Conservation (phyloP, 2,888 invertebrate genomes). For the Sipha maydis region DNA sequence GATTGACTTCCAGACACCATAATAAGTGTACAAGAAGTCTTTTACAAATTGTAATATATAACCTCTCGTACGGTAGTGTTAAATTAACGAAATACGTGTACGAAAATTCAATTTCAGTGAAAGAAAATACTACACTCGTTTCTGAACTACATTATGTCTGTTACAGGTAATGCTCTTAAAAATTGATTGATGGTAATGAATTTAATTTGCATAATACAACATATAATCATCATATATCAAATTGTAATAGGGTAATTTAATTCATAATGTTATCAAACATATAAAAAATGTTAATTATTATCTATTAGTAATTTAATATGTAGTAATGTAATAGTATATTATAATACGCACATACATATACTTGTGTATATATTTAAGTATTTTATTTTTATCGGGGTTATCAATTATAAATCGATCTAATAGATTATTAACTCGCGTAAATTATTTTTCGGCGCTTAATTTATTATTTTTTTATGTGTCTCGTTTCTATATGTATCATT, state of each 20-base stretch:
- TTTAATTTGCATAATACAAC: conserved; percentile 20
- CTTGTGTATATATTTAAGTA: neutral
- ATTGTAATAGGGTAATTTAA: neutral
- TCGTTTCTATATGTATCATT: neutral
- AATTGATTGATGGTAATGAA: neutral
- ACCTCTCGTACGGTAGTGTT: too few species aligned
- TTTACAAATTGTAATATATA: neutral
- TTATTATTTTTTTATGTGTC: neutral
- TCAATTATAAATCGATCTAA: conserved; percentile 14
- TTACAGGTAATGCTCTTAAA: neutral
- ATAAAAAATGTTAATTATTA: conserved; percentile 1
- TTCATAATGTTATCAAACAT: neutral
- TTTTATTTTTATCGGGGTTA: neutral
- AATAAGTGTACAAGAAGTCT: too few species aligned
- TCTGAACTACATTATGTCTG: too few species aligned
- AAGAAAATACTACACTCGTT: neutral
- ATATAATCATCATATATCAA: neutral
- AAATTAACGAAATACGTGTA: neutral
- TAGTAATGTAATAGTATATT: neutral
- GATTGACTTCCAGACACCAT: neutral
- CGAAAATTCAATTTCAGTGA: neutral
- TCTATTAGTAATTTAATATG: neutral
- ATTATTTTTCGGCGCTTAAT: neutral
- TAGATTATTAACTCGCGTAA: conserved; percentile 26
- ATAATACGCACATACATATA: neutral